These are phyloP conservation scores for Potorous gilbertii DNA, from an alignment of 2,797 vertebrate genomes.

Conservation along the genomic window DNA sequence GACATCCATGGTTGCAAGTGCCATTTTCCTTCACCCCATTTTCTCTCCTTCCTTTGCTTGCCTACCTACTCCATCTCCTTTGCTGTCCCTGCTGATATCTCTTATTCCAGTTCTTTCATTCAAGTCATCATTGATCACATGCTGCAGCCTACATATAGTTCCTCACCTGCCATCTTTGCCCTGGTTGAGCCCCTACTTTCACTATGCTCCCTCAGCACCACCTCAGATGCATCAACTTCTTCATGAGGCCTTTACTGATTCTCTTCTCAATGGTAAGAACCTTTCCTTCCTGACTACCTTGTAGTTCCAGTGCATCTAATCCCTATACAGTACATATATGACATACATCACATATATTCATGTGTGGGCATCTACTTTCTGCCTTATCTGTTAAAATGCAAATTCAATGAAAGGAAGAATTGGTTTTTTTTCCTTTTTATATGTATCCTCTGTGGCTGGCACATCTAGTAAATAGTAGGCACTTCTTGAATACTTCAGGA, in stretches of 20 bases:
- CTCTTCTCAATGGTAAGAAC: background rate
- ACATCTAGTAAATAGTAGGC: background rate
- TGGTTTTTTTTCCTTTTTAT: background rate
- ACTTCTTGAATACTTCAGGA: background rate
- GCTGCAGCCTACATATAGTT: background rate
- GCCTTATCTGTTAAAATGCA: background rate
- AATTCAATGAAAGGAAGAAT: background rate
- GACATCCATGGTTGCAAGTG: background rate
- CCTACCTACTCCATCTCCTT: background rate
- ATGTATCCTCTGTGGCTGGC: background rate
- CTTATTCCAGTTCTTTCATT: background rate
- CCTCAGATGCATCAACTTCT: background rate
- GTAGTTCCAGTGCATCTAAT: background rate
- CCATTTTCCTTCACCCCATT: background rate
- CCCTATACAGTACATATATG: background rate
- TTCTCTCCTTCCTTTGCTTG: background rate
- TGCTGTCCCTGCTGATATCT: background rate
- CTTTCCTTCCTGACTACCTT: no score
- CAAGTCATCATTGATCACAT: background rate
- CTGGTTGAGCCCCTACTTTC: no score
- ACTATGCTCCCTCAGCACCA: background rate
- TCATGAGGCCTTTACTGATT: background rate
- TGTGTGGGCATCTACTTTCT: background rate
- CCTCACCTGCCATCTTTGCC: no score
- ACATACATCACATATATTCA: background rate